Evolutionary conservation across 2,113 vertebrate species (phyloP).

Genomic region (Diglossa brunneiventris): DNA sequence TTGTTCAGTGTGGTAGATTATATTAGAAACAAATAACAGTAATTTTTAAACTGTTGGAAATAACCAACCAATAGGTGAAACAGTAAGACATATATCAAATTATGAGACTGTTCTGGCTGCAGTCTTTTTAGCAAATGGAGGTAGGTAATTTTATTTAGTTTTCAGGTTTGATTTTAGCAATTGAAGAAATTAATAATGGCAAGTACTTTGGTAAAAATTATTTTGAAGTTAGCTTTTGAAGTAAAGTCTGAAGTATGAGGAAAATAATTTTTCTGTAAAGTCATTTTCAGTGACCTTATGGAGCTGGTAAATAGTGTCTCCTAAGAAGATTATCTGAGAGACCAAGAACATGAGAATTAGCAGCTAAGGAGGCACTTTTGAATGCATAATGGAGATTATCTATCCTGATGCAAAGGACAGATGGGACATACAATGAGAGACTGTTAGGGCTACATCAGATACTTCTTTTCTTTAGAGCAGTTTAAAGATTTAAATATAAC

Average conservation of each 20-base stretch:
- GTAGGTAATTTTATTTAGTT: not conserved
- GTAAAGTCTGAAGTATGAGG: not conserved
- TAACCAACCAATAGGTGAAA: not conserved
- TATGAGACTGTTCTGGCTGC: not conserved
- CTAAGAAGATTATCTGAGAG: not conserved
- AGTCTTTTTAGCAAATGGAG: not conserved
- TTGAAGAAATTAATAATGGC: not conserved
- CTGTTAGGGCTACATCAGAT: not conserved
- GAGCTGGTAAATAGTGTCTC: not conserved
- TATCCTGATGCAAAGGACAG: not conserved
- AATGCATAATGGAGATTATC: slow-evolving; percentile 16
- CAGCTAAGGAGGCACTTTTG: slow-evolving; percentile 11
- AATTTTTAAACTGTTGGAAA: not conserved
- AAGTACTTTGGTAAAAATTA: not conserved
- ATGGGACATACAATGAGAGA: not conserved
- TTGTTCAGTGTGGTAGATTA: not conserved
- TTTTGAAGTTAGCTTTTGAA: not conserved
- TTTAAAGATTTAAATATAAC: not conserved
- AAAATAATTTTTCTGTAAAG: not conserved
- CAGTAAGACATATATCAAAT: not conserved
- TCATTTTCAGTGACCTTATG: not conserved
- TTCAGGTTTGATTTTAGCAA: not conserved
- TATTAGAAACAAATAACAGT: not conserved
- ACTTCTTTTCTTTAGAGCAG: not conserved
- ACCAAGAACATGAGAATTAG: not conserved